Evolutionary conservation across 2,113 vertebrate genomes (phyloP), one percentile per base, ranked within the genome.

Genomic region (Chaetodon auriga): DNA sequence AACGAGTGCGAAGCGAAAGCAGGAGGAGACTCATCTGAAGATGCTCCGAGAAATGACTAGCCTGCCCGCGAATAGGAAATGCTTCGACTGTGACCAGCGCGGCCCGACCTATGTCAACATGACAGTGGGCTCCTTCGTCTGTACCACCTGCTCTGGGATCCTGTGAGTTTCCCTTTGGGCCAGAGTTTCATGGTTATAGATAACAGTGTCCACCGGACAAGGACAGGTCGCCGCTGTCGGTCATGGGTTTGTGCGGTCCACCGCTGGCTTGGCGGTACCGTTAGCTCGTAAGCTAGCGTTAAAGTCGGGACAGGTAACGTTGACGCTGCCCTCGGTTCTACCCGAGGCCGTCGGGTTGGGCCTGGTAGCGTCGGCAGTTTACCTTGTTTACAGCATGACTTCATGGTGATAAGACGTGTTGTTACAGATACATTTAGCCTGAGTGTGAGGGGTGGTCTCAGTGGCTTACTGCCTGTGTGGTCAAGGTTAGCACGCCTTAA

Each of bases 41-140:
- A 96, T 99, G 96, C 96, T 99, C 90, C 95, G 97, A 93, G 97
- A 99, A 93, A 98, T 99, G 97, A 98, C 97, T 65, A 97, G 97
- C 94, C 95, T 97, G 72, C 95, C 96, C 83, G 97, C 96, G 92
- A 99, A 99, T 96, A 96, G 97, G 94, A 98, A 98, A 96, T 99
- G 98, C 95, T 99, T 98, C 94, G 97, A 99, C 95, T 99, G 98
- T 92, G 97, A 99, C 92, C 97, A 99, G 92, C 97, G 98, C 95
- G 98, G 98, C 96, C 98, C 98, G 94, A 99, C 98, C 94, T 99
- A 99, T 93, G 97, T 97, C 95, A 97, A 99, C 96, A 99, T 98
- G 97, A 99, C 98, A 89, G 96, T 97, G 94, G 98, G 98, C 93
- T 98, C 98, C 74, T 99, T 99, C 97, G 97, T 99, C 61, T 99